Percentiles rank a stretch among this genome's conserved stretches.
Conservation (phyloP, 2,113 vertebrate genomes). For the Stercorarius parasiticus region DNA sequence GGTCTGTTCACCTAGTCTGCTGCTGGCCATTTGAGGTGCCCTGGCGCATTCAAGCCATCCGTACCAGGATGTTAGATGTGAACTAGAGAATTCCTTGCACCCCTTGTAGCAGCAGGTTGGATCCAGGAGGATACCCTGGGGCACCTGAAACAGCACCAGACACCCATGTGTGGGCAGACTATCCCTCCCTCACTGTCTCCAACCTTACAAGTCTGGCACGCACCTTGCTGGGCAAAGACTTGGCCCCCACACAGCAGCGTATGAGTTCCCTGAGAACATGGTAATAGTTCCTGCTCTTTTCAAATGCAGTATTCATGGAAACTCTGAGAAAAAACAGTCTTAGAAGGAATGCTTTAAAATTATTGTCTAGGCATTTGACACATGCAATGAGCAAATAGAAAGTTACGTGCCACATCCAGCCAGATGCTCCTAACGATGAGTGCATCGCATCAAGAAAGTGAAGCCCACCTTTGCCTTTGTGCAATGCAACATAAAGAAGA, state of each 20-base stretch:
- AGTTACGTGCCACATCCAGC: neutral
- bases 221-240: neutral
- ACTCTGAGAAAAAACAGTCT: neutral
- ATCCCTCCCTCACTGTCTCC: neutral
- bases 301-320: neutral
- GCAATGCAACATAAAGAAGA: neutral
- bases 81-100: neutral
- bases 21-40: neutral
- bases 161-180: fast-evolving
- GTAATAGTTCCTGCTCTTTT: neutral
- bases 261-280: neutral
- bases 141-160: neutral
- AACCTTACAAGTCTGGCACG: neutral
- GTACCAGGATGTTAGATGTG: neutral
- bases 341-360: neutral
- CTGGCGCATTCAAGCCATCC: neutral
- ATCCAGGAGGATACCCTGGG: neutral
- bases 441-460: neutral
- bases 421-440: neutral
- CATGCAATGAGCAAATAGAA: neutral
- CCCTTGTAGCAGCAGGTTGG: neutral
- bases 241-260: neutral
- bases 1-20: neutral
- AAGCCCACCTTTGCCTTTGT: neutral
- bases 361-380: neutral